Evolutionary conservation across 2,888 invertebrate genomes (phyloP).

Genomic region (Andrena trimmerana): DNA sequence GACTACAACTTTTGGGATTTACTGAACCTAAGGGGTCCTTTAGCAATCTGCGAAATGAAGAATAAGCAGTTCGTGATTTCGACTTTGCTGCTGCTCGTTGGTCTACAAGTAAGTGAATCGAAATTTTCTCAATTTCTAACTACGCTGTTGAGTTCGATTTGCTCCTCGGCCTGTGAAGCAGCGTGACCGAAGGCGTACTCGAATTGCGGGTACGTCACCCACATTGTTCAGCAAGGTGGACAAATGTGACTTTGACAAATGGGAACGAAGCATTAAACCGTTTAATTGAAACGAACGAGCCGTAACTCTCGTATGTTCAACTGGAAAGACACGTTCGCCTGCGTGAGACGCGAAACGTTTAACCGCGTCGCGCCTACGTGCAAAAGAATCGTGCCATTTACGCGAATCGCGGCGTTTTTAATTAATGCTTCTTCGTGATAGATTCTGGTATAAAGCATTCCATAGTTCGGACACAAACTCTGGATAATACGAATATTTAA

Average conservation of each 20-base stretch:
- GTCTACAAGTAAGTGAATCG: slow-evolving; percentile 44
- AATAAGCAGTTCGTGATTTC: background rate
- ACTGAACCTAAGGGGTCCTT: background rate
- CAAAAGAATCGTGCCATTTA: background rate
- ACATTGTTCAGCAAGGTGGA: background rate
- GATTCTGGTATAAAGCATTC: too few species aligned
- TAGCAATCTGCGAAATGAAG: slow-evolving; percentile 14
- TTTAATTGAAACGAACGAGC: slow-evolving; percentile 43
- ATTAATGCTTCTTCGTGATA: background rate
- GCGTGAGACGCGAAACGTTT: slow-evolving; percentile 3
- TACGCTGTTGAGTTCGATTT: too few species aligned
- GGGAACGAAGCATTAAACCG: slow-evolving; percentile 4
- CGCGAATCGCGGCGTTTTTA: slow-evolving; percentile 28
- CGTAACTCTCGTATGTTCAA: slow-evolving; percentile 9
- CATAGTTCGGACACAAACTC: too few species aligned
- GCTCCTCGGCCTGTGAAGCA: background rate
- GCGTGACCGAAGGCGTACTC: background rate
- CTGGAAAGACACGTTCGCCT: background rate
- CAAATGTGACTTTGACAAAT: slow-evolving; percentile 23
- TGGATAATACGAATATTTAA: too few species aligned
- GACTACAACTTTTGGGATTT: background rate
- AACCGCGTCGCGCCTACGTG: background rate
- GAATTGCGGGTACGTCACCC: too few species aligned
- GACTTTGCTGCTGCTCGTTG: slow-evolving; percentile 10
- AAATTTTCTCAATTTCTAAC: background rate